Conservation (phyloP, 2,888 invertebrate species). For the Zygogramma bicolorata region DNA sequence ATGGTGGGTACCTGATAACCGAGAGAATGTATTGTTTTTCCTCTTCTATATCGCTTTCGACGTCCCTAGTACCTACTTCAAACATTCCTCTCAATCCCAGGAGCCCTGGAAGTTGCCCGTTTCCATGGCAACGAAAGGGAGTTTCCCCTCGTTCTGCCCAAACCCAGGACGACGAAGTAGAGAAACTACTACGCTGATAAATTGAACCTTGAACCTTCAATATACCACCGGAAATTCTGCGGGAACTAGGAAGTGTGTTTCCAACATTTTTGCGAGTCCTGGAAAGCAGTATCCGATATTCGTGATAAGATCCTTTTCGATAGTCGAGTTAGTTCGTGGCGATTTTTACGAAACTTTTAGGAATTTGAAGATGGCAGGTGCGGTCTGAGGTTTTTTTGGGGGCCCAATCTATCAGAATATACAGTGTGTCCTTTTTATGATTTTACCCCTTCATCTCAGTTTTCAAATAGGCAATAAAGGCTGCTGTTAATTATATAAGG, state of each 20-base stretch:
- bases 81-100: neutral
- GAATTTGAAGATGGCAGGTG: neutral
- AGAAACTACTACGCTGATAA: neutral
- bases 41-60: neutral
- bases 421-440: no score
- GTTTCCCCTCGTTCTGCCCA: neutral
- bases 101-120: neutral
- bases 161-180: neutral
- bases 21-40: neutral
- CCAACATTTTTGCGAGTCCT: neutral
- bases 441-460: no score
- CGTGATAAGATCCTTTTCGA: neutral
- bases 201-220: conserved; percentile 5
- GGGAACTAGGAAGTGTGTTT: neutral
- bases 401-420: no score
- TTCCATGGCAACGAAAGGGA: neutral
- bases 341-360: neutral
- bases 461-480: no score
- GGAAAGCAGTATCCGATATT: neutral
- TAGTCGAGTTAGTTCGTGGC: neutral
- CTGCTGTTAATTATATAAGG: no score
- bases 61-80: neutral
- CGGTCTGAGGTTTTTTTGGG: no score
- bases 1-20: neutral
- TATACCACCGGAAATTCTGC: neutral